Evolutionary conservation across 2,888 invertebrate genomes (phyloP), one percentile per base, ranked within the genome.

Genomic region (Celastrina argiolus): DNA sequence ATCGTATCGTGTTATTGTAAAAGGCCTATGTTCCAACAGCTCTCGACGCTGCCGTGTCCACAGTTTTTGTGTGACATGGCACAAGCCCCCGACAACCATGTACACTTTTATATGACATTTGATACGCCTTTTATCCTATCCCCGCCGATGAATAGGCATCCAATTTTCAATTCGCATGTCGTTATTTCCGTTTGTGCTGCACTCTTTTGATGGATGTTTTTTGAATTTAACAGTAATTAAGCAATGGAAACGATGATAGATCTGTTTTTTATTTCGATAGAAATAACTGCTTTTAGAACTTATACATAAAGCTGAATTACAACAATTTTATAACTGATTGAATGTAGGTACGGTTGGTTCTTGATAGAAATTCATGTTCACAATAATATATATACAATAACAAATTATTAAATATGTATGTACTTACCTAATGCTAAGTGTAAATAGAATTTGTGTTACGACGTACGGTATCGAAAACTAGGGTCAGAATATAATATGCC

Each of bases 121-220:
- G 51, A 51, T 51, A 51, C 22, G 22, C 51, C 51, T 51, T 51
- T 51, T 51, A 51, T 51, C 26, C 51, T 1, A 18, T 51, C 12
- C 51, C 51, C 14, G 51, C 51, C 51, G 51, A 51, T 51, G 22
- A 51, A 51, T 51, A 51, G 22, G 22, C 51, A 51, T 26, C 22
- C 51, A 51, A 51, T 51, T 51, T 51, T 51, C 51, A 51, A 51
- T 51, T 51, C 51, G 51, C 51, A 51, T 51, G 51, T 51, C 51
- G 51, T 51, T 51, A 51, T 51, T 22, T 51, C 22, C 51, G 22
- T 51, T 51, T 51, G 51, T 22, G 51, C 51, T 12, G 22, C 2
- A 22, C 51, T 51, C 51, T 51, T 51, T 51, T 51, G 22, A 51
- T 26, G 22, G 14, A 51, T 51, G 51, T 51, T 51, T 51, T 51